Evolutionary conservation across 2,888 invertebrate genomes (phyloP).

Genomic region (Odontomyia ornata): DNA sequence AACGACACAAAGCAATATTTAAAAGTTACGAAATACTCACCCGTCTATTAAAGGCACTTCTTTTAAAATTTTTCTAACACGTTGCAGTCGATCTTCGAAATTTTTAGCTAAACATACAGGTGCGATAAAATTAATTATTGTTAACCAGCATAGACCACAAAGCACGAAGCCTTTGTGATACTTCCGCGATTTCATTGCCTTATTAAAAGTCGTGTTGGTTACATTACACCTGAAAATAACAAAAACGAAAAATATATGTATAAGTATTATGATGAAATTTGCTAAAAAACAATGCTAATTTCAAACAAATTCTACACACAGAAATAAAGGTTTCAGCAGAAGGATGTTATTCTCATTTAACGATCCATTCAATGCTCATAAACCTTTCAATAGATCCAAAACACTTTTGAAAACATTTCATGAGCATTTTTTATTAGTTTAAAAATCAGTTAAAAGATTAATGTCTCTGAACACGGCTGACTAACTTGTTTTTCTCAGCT

Average conservation of each 20-base stretch:
- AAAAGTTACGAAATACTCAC: constrained; percentile 56
- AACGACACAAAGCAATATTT: no score
- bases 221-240: constrained; percentile 58
- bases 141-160: constrained; percentile 64
- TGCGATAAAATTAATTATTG: constrained; percentile 62
- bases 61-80: constrained; percentile 68
- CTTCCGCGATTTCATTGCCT: constrained; percentile 65
- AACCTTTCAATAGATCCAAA: no score
- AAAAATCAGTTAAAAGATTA: no score
- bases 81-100: constrained; percentile 68
- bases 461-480: no score
- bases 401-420: no score
- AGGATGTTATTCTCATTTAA: no score
- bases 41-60: constrained; percentile 73
- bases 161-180: constrained; percentile 63
- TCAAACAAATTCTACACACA: no score
- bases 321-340: no score
- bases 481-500: no score
- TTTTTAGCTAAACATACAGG: constrained; percentile 64
- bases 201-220: constrained; percentile 57
- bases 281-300: not conserved
- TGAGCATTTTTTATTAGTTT: no score
- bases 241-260: constrained; percentile 34
- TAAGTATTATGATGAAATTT: not conserved
- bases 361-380: no score